Evolutionary conservation across 2,797 vertebrate species (phyloP), one percentile per base, ranked within the genome.

Genomic region (Enteromius trimaculatus): DNA sequence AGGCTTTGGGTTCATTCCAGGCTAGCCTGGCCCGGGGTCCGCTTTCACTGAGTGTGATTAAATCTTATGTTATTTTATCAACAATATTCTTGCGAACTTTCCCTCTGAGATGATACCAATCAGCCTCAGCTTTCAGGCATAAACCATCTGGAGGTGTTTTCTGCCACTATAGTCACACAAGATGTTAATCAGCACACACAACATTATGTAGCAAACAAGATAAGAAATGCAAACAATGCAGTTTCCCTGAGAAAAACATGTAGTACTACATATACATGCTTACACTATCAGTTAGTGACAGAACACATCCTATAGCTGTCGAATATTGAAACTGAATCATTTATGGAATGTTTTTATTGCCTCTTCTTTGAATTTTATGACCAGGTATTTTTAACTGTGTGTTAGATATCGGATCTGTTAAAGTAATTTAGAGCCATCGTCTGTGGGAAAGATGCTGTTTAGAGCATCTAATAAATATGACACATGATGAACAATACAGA

Each of bases 221-320:
- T 1, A 71, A 84, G 76, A 80, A 89, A 85, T 85, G 80, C 26
- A 80, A 80, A 71, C 29, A 23, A 68, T 2, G 47, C 77, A 17
- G 31, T 79, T 79, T 79, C 39, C 47, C 44, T 68, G 79, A 80
- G 66, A 80, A 58, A 71, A 80, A n/a, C 60, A 42, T n/a, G 7
- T 10, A 49, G 7, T 53, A 49, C 21, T 3, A 51, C 26, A 19
- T 37, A 23, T 10, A 79, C 10, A n/a, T 49, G n/a, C 6, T 79
- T 53, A 62, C 53, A 62, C 68, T 34, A 31, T 71, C 53, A 34
- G 68, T 71, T 60, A 71, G 17, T 23, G 79, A 72, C 37, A 80
- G 65, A 23, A n/a, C 14, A 80, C 8, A 77, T 19, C 76, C 3
- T 42, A 23, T 7, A 17, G 19, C 4, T 72, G 26, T 60, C 26